These are phyloP conservation scores for Linnaemya tessellans DNA, from an alignment of 2,888 invertebrate species.

Conservation along the genomic window DNA sequence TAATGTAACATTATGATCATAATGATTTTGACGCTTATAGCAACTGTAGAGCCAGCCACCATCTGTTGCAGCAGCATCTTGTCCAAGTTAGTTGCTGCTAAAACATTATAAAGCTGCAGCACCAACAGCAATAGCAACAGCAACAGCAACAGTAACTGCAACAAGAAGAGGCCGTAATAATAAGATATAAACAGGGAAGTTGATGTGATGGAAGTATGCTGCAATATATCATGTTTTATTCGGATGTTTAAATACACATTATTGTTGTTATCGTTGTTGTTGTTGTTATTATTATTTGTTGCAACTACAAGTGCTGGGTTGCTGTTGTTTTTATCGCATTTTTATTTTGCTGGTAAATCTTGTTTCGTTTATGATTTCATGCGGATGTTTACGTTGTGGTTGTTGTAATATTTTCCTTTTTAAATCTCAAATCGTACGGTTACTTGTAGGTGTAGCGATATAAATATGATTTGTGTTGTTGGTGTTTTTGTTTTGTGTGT, in stretches of 20 bases:
- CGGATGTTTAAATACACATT: conserved; percentile 33
- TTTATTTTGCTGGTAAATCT: conserved; percentile 57
- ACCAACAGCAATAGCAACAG: conserved; percentile 5
- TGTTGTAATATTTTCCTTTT: conserved; percentile 38
- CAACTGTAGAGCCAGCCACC: conserved; percentile 37
- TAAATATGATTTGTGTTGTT: conserved; percentile 46
- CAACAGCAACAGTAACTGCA: too few species aligned
- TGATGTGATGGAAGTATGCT: conserved; percentile 62
- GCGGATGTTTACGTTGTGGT: conserved; percentile 56
- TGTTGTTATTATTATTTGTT: conserved; percentile 20
- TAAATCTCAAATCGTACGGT: conserved; percentile 34
- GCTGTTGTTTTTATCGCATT: conserved; percentile 27
- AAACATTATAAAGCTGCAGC: conserved; percentile 47
- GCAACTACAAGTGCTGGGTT: conserved; percentile 30
- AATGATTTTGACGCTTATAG: conserved; percentile 35
- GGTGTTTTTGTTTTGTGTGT: not conserved
- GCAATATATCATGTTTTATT: conserved; percentile 66
- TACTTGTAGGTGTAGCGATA: conserved; percentile 61
- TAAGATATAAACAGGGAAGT: conserved; percentile 61
- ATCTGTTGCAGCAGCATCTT: conserved; percentile 55
- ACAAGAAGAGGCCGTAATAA: conserved; percentile 15
- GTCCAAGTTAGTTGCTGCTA: conserved; percentile 18
- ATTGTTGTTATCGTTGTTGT: not conserved
- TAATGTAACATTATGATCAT: conserved; percentile 51
- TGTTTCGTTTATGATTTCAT: conserved; percentile 67